Conservation (phyloP, 2,797 vertebrate genomes). For the Melanotaenia maccullochi region DNA sequence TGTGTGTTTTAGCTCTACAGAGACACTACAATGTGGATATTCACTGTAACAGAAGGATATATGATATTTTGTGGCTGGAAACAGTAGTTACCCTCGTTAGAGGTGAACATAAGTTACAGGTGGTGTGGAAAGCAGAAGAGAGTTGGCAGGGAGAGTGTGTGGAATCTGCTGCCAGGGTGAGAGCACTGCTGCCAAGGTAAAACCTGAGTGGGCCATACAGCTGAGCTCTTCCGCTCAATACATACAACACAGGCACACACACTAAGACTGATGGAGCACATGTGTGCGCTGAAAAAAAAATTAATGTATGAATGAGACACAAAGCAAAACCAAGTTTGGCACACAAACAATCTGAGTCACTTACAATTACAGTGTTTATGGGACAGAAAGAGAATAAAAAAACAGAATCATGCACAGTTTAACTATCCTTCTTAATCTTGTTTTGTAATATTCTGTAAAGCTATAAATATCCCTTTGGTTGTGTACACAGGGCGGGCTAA, state of each 20-base stretch:
- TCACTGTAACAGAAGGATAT: conserved; percentile 47
- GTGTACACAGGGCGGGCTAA: conserved; percentile 69
- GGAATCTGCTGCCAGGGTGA: conserved; percentile 72
- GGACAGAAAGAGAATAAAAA: conserved; percentile 34
- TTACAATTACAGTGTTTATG: conserved; percentile 25
- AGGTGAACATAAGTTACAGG: conserved; percentile 80
- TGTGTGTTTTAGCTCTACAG: conserved; percentile 18
- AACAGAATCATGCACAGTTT: conserved; percentile 47
- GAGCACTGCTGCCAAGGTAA: conserved; percentile 72
- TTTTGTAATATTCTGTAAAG: conserved; percentile 64
- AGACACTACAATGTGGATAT: conserved; percentile 43
- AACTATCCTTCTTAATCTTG: conserved; percentile 64
- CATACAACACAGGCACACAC: conserved; percentile 24
- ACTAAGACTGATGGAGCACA: conserved; percentile 43
- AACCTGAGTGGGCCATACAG: conserved; percentile 71
- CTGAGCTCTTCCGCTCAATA: conserved; percentile 57
- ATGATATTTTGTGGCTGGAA: conserved; percentile 70
- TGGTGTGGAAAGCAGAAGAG: conserved; percentile 77
- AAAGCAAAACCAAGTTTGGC: conserved; percentile 34
- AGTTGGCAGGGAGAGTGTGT: conserved; percentile 62
- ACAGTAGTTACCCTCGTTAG: conserved; percentile 66
- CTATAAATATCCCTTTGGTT: conserved; percentile 69
- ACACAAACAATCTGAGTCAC: conserved; percentile 43
- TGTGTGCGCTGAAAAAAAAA: conserved; percentile 37
- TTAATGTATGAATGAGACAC: conserved; percentile 48